Base-by-base conservation (phyloP, 2,888 invertebrate genomes). In the Hedychridium roseum region DNA sequence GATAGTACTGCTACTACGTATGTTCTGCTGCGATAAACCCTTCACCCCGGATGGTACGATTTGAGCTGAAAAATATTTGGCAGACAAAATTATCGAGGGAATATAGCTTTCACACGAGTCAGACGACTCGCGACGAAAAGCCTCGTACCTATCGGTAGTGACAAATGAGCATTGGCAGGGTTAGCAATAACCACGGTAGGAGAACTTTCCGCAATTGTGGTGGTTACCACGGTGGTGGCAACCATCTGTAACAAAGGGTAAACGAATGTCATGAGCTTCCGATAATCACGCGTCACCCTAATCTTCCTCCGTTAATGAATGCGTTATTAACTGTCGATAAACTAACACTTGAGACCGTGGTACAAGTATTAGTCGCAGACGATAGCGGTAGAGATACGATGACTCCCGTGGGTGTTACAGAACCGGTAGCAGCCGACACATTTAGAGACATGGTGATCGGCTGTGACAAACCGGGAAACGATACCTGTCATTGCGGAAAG, bases 391-490 rank as follows among this genome's bases (percentile, higher is more conserved):
- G 86, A 30, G 88, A 88, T 45, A 88, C 88, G 47, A 89, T 81
- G 47, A 88, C 81, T 36, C 88, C 88, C 32, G 84, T 80, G 46
- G 83, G 81, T 35, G 75, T 74, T 44, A 80, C 80, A 37, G 80
- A 75, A 54, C 80, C 80, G 47, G 82, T 73, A 23, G 88, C 85
- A 21, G 89, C 86, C 27, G 90, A 88, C 55, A 88, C 87, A 65
- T 87, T 88, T 50, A 91, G 79, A 28, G 90, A 88, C 66, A 91
- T 80, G 38, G 92, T 92, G 64, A 93, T 91, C 2, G 92, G 92
- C 61, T 92, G 91, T n/a, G 91, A 85, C 44, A 93, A 85, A 28
- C 91, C 92, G 7, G 92, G 90, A 68, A 93, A 87, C 73, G 92
- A 92, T 36, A 91, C 87, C 81, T 82, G 66, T 50, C n/a, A n/a